phyloP scores from a whole-genome alignment of 1,140 invertebrate genomes.

The Drosophila arawakana region DNA sequence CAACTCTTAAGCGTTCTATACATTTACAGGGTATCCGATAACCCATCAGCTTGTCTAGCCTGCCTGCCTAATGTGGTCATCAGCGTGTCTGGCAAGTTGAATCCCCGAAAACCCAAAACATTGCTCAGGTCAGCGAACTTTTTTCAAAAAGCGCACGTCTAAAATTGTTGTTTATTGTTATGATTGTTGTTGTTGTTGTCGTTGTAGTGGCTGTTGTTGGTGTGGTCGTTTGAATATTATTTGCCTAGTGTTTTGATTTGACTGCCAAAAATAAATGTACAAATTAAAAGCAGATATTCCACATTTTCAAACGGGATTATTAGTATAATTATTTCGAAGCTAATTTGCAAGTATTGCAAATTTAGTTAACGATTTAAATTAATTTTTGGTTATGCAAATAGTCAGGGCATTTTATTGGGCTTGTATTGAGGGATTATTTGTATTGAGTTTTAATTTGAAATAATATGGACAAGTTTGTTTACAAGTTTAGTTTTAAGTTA shows the following conservation, averaged over 20 bases:
- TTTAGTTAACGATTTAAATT: conserved; percentile 37
- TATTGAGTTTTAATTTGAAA: too few relatives aligned
- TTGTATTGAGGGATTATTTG: too few relatives aligned
- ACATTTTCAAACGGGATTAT: conserved; percentile 35
- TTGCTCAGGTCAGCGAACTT: conserved; percentile 77
- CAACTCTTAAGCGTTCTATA: background rate
- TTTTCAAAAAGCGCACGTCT: conserved; percentile 47
- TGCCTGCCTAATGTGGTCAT: conserved; percentile 64
- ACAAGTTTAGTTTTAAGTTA: too few relatives aligned
- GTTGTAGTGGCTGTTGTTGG: background rate
- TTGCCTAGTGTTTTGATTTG: conserved; percentile 56
- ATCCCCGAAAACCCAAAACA: conserved; percentile 59
- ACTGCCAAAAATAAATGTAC: conserved; percentile 55
- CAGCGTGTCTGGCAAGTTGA: conserved; percentile 63
- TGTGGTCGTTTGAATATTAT: conserved; percentile 53
- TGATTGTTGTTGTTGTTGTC: conserved; percentile 32
- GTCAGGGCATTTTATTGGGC: conserved; percentile 3
- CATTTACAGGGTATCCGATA: conserved; percentile 20
- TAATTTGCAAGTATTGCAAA: conserved; percentile 34
- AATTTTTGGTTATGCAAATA: conserved; percentile 19
- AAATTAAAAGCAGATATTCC: conserved; percentile 51
- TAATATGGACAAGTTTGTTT: too few relatives aligned
- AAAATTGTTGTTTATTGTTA: conserved; percentile 53
- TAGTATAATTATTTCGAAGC: conserved; percentile 39
- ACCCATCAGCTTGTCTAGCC: background rate